These are phyloP conservation scores for Drosophila acutilabella DNA, from an alignment of 2,888 invertebrate genomes.

Conservation along the genomic window DNA sequence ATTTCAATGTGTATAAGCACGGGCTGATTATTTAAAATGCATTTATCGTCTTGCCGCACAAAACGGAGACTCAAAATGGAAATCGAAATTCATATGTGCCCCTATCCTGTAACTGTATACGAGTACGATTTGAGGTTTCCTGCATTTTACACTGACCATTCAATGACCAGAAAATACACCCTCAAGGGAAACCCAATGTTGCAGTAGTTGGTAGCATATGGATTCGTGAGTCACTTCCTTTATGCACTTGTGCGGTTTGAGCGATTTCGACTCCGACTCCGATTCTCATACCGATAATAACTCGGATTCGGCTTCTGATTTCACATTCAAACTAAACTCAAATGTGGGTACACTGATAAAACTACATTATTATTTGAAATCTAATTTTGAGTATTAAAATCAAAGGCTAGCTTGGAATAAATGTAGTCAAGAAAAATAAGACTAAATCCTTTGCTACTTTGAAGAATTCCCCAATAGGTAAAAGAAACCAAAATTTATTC, in stretches of 20 bases:
- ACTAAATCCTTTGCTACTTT: no score
- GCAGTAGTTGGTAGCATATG: constrained; percentile 14
- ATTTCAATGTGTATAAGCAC: constrained; percentile 16
- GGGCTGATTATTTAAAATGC: constrained; percentile 58
- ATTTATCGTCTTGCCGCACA: constrained; percentile 40
- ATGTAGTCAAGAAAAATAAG: no score
- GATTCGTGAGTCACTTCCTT: constrained; percentile 71
- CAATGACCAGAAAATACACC: constrained; percentile 6
- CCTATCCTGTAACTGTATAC: constrained; percentile 51
- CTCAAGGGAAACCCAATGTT: constrained; percentile 1
- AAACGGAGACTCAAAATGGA: constrained; percentile 53
- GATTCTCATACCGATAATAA: constrained; percentile 28
- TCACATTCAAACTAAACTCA: constrained; percentile 33
- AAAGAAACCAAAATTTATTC: no score
- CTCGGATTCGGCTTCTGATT: constrained; percentile 20
- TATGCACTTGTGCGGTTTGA: constrained; percentile 73
- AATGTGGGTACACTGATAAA: constrained; percentile 24
- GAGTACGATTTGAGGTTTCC: constrained; percentile 9
- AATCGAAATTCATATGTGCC: constrained; percentile 27
- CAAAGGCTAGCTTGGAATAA: no score
- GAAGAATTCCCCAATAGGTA: no score
- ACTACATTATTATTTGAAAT: neutral
- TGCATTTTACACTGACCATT: neutral
- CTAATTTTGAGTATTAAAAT: neutral
- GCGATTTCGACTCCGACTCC: constrained; percentile 29